These are phyloP conservation scores for Sesia apiformis DNA, from an alignment of 2,888 invertebrate species.

Conservation along the genomic window DNA sequence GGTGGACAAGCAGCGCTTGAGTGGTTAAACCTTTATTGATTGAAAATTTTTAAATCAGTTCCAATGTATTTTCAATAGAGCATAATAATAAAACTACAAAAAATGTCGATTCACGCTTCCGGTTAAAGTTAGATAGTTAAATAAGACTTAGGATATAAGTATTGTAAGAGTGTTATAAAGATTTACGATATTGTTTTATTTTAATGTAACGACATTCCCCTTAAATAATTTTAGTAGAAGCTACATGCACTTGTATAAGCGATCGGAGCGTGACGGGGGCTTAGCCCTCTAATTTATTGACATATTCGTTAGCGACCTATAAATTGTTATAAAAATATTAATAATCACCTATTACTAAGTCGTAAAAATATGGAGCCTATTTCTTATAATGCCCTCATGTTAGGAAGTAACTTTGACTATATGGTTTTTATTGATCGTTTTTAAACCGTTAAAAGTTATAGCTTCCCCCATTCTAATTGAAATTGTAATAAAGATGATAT, in stretches of 20 bases:
- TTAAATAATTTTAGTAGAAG: neutral
- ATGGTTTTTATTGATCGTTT: neutral
- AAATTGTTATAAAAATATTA: conserved; percentile 32
- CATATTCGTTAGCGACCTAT: conserved; percentile 45
- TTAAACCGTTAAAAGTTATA: neutral
- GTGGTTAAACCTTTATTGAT: too few species aligned
- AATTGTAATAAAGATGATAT: neutral
- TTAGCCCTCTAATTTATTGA: conserved; percentile 43
- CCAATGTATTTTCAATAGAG: too few species aligned
- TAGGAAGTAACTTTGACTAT: neutral
- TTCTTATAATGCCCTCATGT: neutral
- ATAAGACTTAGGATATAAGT: too few species aligned
- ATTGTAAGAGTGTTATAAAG: too few species aligned
- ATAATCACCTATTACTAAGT: conserved; percentile 4
- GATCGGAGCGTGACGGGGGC: conserved; percentile 15
- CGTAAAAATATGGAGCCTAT: conserved; percentile 4
- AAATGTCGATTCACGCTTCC: too few species aligned
- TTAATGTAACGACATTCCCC: too few species aligned
- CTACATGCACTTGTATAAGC: conserved; percentile 1
- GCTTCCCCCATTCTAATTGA: neutral
- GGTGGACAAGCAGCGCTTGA: too few species aligned
- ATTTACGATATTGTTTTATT: too few species aligned
- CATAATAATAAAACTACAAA: too few species aligned
- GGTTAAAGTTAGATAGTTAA: too few species aligned
- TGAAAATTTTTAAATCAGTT: too few species aligned